phyloP scores from a whole-genome alignment of 2,113 vertebrate species.

The Etheostoma spectabile region DNA sequence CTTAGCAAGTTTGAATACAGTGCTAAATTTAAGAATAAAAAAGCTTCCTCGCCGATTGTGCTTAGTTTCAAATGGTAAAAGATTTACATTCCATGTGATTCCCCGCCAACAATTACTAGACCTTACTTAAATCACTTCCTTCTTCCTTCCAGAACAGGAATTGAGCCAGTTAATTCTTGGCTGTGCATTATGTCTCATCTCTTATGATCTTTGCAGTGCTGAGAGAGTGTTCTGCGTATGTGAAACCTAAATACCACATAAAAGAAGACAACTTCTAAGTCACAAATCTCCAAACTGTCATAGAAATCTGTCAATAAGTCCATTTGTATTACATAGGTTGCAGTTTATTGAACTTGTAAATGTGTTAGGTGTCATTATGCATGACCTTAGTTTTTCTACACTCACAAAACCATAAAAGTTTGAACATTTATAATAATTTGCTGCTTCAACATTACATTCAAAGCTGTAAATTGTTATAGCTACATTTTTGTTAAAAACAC shows the following conservation, averaged over 20 bases:
- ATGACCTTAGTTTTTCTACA: constrained; percentile 90
- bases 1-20: background rate
- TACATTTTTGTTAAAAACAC: constrained; percentile 99
- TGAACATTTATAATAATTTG: constrained; percentile 98
- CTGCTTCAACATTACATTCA: constrained; percentile 99
- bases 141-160: background rate
- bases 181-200: background rate
- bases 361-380: constrained; percentile 87
- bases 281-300: background rate
- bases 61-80: background rate
- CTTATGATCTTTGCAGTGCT: background rate
- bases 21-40: too few relatives aligned
- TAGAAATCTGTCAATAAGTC: constrained; percentile 60
- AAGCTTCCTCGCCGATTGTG: background rate
- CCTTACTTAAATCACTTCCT: constrained; percentile 2
- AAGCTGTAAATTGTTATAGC: constrained; percentile 99
- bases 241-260: background rate
- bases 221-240: too few relatives aligned
- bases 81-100: background rate
- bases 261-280: background rate
- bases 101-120: background rate
- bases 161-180: background rate
- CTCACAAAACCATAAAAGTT: constrained; percentile 99
- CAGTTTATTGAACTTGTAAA: constrained; percentile 86
- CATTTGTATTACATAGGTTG: constrained; percentile 78